These are phyloP conservation scores for Sarcophaga variegata DNA, from an alignment of 2,888 invertebrate genomes.

Conservation along the genomic window DNA sequence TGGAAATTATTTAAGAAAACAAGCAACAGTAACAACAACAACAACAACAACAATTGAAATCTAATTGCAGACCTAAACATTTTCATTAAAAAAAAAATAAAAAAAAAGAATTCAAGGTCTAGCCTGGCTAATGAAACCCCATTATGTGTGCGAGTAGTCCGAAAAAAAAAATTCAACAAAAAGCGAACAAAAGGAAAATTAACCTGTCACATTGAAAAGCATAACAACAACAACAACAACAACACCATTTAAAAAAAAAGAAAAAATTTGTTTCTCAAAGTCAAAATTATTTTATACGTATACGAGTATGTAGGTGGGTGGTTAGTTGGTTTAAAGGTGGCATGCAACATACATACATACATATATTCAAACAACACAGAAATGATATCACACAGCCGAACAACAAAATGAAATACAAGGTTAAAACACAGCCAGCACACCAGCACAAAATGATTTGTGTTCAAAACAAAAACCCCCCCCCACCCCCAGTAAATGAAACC, in stretches of 20 bases:
- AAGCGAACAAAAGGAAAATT: conserved; percentile 63
- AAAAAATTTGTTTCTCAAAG: conserved; percentile 72
- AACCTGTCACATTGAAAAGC: conserved; percentile 61
- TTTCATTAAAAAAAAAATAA: conserved; percentile 42
- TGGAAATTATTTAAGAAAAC: background rate
- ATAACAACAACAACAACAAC: conserved; percentile 4
- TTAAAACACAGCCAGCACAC: too few relatives aligned
- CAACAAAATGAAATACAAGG: too few relatives aligned
- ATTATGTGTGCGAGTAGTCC: background rate
- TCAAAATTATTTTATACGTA: conserved; percentile 72
- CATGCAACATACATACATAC: background rate
- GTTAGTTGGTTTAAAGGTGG: background rate
- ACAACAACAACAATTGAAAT: conserved; percentile 17
- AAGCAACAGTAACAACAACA: background rate
- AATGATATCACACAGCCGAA: too few relatives aligned
- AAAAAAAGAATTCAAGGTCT: conserved; percentile 73
- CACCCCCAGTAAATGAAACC: background rate
- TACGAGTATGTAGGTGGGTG: background rate
- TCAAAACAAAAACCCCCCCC: too few relatives aligned
- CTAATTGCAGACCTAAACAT: conserved; percentile 53
- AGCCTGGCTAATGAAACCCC: conserved; percentile 34
- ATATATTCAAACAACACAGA: too few relatives aligned
- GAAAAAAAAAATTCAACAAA: conserved; percentile 30
- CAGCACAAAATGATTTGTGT: too few relatives aligned
- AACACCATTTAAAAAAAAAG: conserved; percentile 39